Evolutionary conservation across 2,888 invertebrate species (phyloP).

Genomic region (Chloroclystis v-ata): DNA sequence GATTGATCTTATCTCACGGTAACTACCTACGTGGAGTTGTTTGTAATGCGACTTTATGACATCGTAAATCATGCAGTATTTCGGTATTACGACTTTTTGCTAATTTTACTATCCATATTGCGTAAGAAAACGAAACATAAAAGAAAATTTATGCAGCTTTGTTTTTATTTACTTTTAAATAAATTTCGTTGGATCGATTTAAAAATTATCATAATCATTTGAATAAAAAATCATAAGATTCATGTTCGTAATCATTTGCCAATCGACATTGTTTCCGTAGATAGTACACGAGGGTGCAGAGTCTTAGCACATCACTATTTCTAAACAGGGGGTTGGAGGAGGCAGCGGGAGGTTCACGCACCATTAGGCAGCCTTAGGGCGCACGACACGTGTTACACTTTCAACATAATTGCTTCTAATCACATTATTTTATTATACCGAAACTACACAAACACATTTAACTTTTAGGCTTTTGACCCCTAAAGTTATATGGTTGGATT

Average conservation of each 20-base stretch:
- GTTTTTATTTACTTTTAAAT: too few species aligned
- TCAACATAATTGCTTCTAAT: constrained; percentile 73
- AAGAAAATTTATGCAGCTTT: background rate
- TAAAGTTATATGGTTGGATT: constrained; percentile 11
- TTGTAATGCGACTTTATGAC: constrained; percentile 2
- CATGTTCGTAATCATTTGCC: too few species aligned
- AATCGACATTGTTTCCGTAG: too few species aligned
- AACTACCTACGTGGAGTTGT: background rate
- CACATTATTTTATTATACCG: constrained; percentile 41
- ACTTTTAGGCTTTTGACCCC: constrained; percentile 21
- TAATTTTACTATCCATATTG: background rate
- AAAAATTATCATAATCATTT: too few species aligned
- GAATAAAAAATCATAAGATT: too few species aligned
- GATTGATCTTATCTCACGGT: constrained; percentile 2
- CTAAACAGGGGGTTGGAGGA: constrained; percentile 46
- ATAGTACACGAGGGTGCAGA: too few species aligned
- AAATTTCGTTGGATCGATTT: too few species aligned
- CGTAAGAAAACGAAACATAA: background rate
- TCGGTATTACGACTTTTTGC: constrained; percentile 2
- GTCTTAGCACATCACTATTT: constrained; percentile 14
- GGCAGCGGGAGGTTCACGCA: constrained; percentile 51
- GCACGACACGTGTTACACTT: constrained; percentile 71
- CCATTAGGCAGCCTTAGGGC: constrained; percentile 65
- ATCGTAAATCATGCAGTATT: background rate
- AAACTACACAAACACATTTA: constrained; percentile 27